phyloP scores from a whole-genome alignment of 1,140 invertebrate genomes.

The Matsumurasca onukii region DNA sequence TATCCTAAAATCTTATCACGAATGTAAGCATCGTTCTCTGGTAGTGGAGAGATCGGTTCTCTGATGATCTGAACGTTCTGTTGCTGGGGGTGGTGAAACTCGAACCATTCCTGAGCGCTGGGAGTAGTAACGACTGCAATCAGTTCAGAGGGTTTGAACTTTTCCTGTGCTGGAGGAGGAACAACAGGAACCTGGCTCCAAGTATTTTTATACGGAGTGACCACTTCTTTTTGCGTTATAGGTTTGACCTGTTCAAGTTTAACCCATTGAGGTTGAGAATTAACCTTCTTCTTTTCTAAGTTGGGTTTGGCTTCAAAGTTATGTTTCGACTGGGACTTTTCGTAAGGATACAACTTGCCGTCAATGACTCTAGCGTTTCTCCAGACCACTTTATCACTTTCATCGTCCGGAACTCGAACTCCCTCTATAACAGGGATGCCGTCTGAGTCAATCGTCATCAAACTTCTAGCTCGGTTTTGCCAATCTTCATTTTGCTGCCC shows the following conservation, averaged over 20 bases:
- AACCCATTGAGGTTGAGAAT: slow-evolving; percentile 32
- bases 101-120: slow-evolving; percentile 25
- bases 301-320: not conserved
- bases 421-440: slow-evolving; percentile 79
- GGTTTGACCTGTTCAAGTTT: slow-evolving; percentile 36
- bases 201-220: not conserved
- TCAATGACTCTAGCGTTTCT: slow-evolving; percentile 84
- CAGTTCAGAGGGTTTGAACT: slow-evolving; percentile 15
- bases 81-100: slow-evolving; percentile 21
- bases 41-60: slow-evolving; percentile 1
- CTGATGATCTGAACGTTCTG: slow-evolving; percentile 21
- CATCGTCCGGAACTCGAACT: slow-evolving; percentile 76
- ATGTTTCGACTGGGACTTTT: slow-evolving; percentile 35
- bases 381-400: slow-evolving; percentile 78
- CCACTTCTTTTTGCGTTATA: not conserved
- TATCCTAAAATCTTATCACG: slow-evolving; percentile 53
- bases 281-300: slow-evolving; percentile 30
- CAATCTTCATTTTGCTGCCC: slow-evolving; percentile 51
- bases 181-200: slow-evolving; percentile 12
- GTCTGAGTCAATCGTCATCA: slow-evolving; percentile 62
- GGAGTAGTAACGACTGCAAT: slow-evolving; percentile 2
- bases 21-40: slow-evolving; percentile 37
- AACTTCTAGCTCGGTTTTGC: slow-evolving; percentile 51
- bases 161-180: slow-evolving; percentile 9
- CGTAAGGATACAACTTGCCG: slow-evolving; percentile 61